These are phyloP conservation scores for Otis tarda DNA, from an alignment of 2,113 vertebrate species.

Conservation along the genomic window DNA sequence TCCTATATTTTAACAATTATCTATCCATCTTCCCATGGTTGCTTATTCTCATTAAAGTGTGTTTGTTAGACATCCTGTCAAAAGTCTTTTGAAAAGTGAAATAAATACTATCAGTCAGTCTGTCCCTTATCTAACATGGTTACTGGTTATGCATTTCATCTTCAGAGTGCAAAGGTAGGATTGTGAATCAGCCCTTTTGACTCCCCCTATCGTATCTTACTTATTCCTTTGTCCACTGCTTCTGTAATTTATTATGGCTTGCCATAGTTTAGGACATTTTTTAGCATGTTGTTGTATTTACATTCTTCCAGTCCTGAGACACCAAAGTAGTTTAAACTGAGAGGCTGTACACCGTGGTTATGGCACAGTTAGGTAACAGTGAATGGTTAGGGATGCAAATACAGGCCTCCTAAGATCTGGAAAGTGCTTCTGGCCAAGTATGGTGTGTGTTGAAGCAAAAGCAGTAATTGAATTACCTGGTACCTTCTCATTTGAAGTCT, in stretches of 20 bases:
- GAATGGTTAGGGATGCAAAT: background rate
- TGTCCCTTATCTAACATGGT: background rate
- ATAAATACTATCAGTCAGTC: background rate
- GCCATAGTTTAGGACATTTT: background rate
- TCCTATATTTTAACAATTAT: background rate
- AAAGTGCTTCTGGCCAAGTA: background rate
- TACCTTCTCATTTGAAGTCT: background rate
- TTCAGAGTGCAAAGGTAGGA: background rate
- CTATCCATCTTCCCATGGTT: background rate
- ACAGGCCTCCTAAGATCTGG: background rate
- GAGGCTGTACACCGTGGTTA: background rate
- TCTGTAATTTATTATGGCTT: background rate
- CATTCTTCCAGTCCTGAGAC: background rate
- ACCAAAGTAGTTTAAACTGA: background rate
- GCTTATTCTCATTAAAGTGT: background rate
- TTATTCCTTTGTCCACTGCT: background rate
- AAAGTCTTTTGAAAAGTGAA: background rate
- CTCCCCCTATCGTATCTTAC: background rate
- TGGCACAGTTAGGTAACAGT: background rate
- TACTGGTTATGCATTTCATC: background rate
- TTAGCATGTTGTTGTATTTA: background rate
- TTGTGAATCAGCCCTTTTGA: background rate
- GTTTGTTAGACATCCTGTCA: background rate
- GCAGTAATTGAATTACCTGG: background rate
- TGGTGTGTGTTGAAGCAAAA: background rate